phyloP scores from a whole-genome alignment of 2,113 vertebrate genomes.

The Platysteira castanea region DNA sequence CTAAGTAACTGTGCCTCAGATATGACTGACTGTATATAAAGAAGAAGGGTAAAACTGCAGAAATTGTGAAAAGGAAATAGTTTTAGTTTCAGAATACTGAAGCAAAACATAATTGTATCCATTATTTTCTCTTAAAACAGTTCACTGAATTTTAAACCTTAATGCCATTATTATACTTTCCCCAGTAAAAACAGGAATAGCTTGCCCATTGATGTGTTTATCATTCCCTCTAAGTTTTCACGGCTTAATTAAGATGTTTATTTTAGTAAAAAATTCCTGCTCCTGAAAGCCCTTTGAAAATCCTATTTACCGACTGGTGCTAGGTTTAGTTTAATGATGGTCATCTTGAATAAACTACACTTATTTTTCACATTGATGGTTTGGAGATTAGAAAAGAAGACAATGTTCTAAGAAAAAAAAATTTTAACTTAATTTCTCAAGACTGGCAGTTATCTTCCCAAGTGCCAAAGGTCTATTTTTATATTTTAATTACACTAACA shows the following conservation, averaged over 20 bases:
- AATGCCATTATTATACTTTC: not conserved
- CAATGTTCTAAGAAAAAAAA: not conserved
- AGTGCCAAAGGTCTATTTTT: not conserved
- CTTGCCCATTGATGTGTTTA: not conserved
- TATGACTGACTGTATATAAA: not conserved
- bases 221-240: not conserved
- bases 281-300: not conserved
- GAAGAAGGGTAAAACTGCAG: not conserved
- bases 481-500: not conserved
- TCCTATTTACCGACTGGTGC: not conserved
- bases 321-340: not conserved
- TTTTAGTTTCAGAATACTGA: not conserved
- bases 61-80: not conserved
- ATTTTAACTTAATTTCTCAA: rapidly evolving
- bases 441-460: not conserved
- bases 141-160: not conserved
- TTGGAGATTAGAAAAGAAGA: not conserved
- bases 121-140: not conserved
- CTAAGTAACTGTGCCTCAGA: not conserved
- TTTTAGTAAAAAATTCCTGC: not conserved
- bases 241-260: not conserved
- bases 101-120: not conserved
- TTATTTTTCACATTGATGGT: not conserved
- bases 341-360: not conserved
- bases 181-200: not conserved